Evolutionary conservation across 2,797 vertebrate genomes (phyloP), one percentile per base, ranked within the genome.

Genomic region (Delichon dasypus): DNA sequence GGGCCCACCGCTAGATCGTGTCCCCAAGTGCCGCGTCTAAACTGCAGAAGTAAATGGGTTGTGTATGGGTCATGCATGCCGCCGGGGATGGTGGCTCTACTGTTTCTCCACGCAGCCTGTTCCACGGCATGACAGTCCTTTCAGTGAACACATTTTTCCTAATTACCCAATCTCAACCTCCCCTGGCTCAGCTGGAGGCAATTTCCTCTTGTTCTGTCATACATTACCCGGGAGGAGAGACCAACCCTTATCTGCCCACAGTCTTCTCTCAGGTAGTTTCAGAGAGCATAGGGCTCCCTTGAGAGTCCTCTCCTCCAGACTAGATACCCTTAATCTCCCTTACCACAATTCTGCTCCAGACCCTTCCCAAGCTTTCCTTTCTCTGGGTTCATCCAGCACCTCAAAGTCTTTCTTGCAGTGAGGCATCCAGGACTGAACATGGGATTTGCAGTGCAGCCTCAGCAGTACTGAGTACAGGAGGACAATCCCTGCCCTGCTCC

Each of bases 381-480:
- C 51, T 44, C 51, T 51, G 29, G 25, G 27, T 21, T 30, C 1
- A 0, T n/a, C n/a, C 38, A 34, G 6, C n/a, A 22, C 21, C 20
- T 27, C 29, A 8, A 8, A 16, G 15, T 53, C 45, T 5, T 62
- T 48, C 32, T 20, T 44, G 8, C 7, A 27, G 16, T 20, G 45
- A 58, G 38, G 5, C 25, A 2, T 8, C 7, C 40, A 47, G 36
- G 65, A 53, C 2, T 19, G 25, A 2, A 21, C 17, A 6, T 12
- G 9, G 45, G 10, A 53, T 30, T 60, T 34, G 40, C 4, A 12
- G 14, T 40, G n/a, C 5, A 1, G 15, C 7, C 26, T 53, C 45
- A 14, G 9, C 38, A 58, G 38, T 10, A 8, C 21, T 0, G 0
- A 34, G 17, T 2, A 16, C 38, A 23, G 18, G 4, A 45, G 21